These are phyloP conservation scores for Drosophila dives DNA, from an alignment of 2,888 invertebrate species.

Conservation along the genomic window DNA sequence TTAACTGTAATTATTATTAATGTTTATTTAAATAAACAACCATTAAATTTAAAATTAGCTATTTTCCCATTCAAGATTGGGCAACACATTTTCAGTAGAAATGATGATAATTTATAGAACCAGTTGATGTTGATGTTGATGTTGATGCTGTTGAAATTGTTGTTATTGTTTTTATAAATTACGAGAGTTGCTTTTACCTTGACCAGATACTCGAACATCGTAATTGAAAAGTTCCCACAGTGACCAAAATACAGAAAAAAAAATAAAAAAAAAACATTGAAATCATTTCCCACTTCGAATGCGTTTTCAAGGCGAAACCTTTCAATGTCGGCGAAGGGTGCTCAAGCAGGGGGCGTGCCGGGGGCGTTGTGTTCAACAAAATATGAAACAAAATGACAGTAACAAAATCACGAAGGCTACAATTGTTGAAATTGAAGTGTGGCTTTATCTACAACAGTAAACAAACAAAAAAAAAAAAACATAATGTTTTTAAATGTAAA, in stretches of 20 bases:
- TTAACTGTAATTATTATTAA: not conserved
- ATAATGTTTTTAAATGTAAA: conserved; percentile 21
- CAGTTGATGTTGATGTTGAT: conserved; percentile 24
- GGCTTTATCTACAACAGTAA: conserved; percentile 17
- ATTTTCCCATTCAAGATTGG: conserved; percentile 23
- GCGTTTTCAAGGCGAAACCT: conserved; percentile 72
- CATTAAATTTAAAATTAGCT: conserved; percentile 35
- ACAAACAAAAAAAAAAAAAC: conserved; percentile 30
- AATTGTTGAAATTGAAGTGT: conserved; percentile 38
- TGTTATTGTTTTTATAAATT: conserved; percentile 21
- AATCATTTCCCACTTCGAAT: conserved; percentile 76
- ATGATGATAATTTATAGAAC: conserved; percentile 64
- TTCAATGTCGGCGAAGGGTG: conserved; percentile 71
- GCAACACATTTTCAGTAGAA: conserved; percentile 27
- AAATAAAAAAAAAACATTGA: conserved; percentile 32
- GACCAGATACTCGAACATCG: conserved; percentile 48
- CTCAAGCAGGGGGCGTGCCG: conserved; percentile 29
- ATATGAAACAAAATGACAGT: conserved; percentile 6
- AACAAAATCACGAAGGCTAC: conserved; percentile 43
- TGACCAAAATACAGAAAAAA: conserved; percentile 18
- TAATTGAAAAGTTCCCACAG: conserved; percentile 66
- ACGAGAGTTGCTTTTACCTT: conserved; percentile 48
- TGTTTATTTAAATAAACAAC: not conserved
- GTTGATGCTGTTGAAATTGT: not conserved
- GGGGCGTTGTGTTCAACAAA: conserved; percentile 15